A percentile compares a stretch with the other conserved stretches of the same genome.
phyloP scores from a whole-genome alignment of 2,888 invertebrate genomes.

The Eristalis intricaria region DNA sequence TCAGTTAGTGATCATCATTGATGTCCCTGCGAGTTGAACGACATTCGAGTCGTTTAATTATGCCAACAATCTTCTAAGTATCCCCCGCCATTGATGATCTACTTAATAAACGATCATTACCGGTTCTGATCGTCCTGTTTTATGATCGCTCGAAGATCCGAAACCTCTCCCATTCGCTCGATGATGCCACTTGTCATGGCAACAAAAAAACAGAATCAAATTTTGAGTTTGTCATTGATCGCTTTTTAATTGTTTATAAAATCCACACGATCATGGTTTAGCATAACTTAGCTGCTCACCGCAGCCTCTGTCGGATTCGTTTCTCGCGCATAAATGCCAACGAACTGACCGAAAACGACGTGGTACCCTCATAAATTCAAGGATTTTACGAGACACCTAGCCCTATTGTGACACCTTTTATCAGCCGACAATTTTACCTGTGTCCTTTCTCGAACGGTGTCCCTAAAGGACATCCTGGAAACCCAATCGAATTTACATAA shows the following conservation, averaged over 20 bases:
- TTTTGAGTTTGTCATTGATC: neutral
- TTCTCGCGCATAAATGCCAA: too few species aligned
- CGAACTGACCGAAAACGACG: too few species aligned
- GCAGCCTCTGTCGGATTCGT: neutral
- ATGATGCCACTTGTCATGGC: neutral
- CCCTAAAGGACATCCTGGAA: neutral
- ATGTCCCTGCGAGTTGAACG: neutral
- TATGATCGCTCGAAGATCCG: neutral
- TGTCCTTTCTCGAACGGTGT: neutral
- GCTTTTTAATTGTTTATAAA: neutral
- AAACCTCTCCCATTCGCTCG: too few species aligned
- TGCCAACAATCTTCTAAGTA: neutral
- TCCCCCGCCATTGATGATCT: neutral
- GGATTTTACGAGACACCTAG: neutral
- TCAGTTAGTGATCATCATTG: neutral
- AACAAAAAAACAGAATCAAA: neutral
- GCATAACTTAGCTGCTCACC: neutral
- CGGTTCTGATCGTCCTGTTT: neutral
- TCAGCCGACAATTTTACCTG: neutral
- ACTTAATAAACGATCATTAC: neutral
- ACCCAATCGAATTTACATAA: neutral
- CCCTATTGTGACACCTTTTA: neutral
- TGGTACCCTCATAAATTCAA: neutral
- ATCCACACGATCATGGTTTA: neutral
- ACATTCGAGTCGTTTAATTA: neutral